A percentile compares a stretch with the other conserved stretches of the same genome.
These are phyloP conservation scores for Pseudorhombus dupliciocellatus DNA, from an alignment of 2,113 vertebrate genomes.

Conservation along the genomic window DNA sequence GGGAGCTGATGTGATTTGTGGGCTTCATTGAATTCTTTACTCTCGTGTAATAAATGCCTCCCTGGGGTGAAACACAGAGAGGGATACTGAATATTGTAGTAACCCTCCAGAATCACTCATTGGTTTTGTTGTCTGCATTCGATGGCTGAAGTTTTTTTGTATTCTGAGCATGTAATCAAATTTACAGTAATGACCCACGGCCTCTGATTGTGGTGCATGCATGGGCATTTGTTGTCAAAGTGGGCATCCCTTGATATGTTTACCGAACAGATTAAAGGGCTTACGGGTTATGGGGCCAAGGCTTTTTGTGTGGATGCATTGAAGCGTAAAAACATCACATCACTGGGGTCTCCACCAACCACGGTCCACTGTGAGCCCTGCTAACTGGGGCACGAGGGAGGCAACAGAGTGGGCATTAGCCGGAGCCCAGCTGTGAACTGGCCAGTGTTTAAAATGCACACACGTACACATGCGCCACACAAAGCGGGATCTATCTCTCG, in stretches of 20 bases:
- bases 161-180: not conserved
- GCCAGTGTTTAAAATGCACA: slow-evolving; percentile 29
- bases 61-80: slow-evolving; percentile 1
- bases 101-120: not conserved
- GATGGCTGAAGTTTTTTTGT: not conserved
- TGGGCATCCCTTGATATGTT: slow-evolving; percentile 63
- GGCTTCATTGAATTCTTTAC: not conserved
- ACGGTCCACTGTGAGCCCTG: slow-evolving; percentile 34
- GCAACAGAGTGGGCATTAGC: slow-evolving; percentile 51
- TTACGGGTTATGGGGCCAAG: slow-evolving; percentile 70
- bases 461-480: slow-evolving; percentile 32
- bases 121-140: not conserved
- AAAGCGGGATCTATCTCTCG: slow-evolving; percentile 20
- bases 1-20: slow-evolving; percentile 11
- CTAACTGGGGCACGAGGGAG: slow-evolving; percentile 59
- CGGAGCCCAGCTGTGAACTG: slow-evolving; percentile 50
- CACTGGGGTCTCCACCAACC: slow-evolving; percentile 40
- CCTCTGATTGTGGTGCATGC: slow-evolving; percentile 21
- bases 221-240: slow-evolving; percentile 48
- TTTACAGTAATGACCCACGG: not conserved
- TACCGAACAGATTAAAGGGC: slow-evolving; percentile 68
- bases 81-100: not conserved
- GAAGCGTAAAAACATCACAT: slow-evolving; percentile 71
- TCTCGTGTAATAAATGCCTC: not conserved
- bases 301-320: slow-evolving; percentile 76